Base-by-base conservation (phyloP, 2,888 invertebrate genomes). In the Calliopum simillimum region DNA sequence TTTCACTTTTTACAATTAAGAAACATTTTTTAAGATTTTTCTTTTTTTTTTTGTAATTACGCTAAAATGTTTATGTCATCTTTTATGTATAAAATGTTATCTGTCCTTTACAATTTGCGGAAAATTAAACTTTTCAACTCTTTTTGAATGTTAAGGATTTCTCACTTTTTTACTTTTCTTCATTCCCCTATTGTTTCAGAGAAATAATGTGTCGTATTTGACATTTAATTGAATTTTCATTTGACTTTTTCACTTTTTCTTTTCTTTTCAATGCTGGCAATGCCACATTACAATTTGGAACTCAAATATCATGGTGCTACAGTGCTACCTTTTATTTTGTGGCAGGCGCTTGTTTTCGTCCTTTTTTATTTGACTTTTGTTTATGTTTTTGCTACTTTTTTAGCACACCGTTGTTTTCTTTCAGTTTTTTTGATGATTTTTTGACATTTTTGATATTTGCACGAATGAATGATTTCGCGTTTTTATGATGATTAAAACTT, bases 401-500 rank as follows among this genome's bases (percentile, higher is more conserved):
- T n/a, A 19, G 14, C 58, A 6, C 33, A 21, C 16, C 47, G 46
- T 46, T 12, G 43, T 44, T 49, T 49, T 51, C n/a, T n/a, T n/a
- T n/a, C 13, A 41, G 4, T 41, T 11, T 19, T 43, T 33, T 51
- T 33, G 41, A 33, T 64, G 41, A 1, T 66, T 21, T 23, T 55
- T 66, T 66, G 25, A 66, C 21, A 44, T 56, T 66, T 66, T 58
- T 66, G 58, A 67, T 67, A 67, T 67, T 67, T 67, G 67, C 64
- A 73, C 66, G 65, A 73, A 69, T 71, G 70, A 68, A 68, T 73
- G 61, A 69, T 59, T 73, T 69, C 46, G 67, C 69, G 69, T 61
- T 66, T 73, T 73, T 71, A 73, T 69, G 73, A 71, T 73, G 71
- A 73, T 73, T 73, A 73, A 71, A 73, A 69, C 67, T 72, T 72